Conservation (phyloP, 64 coral and sea anemone species). For the Montipora efflorescens region DNA sequence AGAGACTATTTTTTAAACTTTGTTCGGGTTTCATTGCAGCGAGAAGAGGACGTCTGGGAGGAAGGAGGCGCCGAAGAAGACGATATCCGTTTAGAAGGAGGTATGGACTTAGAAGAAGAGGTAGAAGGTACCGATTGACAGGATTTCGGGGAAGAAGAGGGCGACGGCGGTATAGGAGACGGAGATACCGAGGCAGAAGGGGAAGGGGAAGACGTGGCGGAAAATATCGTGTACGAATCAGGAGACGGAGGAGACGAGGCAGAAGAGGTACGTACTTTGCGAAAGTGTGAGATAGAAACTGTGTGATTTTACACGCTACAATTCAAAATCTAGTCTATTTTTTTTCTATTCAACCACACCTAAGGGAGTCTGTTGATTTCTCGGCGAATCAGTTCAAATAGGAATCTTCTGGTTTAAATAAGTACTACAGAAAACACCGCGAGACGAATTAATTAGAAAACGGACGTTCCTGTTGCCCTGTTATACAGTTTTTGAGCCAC, state of each 20-base stretch:
- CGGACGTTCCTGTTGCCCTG: too few relatives aligned
- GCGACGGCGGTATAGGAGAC: not conserved
- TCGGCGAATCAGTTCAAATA: too few relatives aligned
- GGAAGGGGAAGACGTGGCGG: not conserved
- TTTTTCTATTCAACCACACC: too few relatives aligned
- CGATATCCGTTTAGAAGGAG: not conserved
- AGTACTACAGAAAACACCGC: too few relatives aligned
- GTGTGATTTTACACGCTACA: too few relatives aligned
- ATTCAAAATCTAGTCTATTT: too few relatives aligned
- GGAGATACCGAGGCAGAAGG: not conserved
- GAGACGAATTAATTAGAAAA: too few relatives aligned
- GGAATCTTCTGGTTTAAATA: too few relatives aligned
- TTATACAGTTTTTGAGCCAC: too few relatives aligned
- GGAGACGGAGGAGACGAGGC: not conserved
- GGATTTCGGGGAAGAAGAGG: not conserved
- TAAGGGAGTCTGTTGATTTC: too few relatives aligned
- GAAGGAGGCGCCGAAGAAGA: not conserved
- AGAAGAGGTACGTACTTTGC: constrained; percentile 18
- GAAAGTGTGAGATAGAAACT: not conserved
- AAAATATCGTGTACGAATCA: not conserved
- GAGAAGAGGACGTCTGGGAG: not conserved
- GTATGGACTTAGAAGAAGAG: not conserved
- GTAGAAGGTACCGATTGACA: not conserved
- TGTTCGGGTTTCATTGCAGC: not conserved
- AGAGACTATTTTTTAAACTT: not conserved